A percentile compares a stretch with the other conserved stretches of the same genome.
These are phyloP conservation scores for Itoplectis maculator DNA, from an alignment of 2,888 invertebrate species.

Conservation along the genomic window DNA sequence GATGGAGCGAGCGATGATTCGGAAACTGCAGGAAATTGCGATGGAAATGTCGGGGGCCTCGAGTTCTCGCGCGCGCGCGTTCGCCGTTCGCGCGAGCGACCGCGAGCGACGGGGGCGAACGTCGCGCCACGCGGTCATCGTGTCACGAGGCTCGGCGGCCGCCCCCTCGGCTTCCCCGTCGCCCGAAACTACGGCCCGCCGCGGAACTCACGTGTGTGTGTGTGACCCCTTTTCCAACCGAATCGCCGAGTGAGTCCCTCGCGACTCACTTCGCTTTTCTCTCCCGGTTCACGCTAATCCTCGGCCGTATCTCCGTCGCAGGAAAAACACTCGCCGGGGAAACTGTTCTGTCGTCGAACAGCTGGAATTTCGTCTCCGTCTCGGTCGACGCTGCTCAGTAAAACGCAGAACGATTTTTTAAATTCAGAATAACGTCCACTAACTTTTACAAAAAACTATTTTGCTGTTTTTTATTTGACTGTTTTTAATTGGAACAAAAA, in stretches of 20 bases:
- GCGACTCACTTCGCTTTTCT: background rate
- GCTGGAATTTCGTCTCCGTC: no score
- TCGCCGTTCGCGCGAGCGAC: no score
- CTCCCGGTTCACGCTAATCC: background rate
- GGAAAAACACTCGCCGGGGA: background rate
- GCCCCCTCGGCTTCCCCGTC: background rate
- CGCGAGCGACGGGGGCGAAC: background rate
- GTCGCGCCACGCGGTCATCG: background rate
- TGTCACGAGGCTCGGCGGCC: background rate
- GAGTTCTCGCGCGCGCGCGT: slow-evolving; percentile 4
- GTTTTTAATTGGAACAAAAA: no score
- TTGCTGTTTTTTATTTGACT: no score
- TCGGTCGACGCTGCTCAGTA: no score
- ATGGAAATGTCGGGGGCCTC: slow-evolving; percentile 28
- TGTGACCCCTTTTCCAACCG: slow-evolving; percentile 38
- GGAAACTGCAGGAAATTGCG: slow-evolving; percentile 61
- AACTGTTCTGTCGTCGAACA: background rate
- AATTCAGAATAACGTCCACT: no score
- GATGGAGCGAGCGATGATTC: slow-evolving; percentile 35
- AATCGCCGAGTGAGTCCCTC: slow-evolving; percentile 2
- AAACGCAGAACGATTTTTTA: no score
- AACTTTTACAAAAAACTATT: no score
- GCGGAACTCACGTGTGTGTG: slow-evolving; percentile 17
- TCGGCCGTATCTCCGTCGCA: background rate
- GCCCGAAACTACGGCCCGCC: slow-evolving; percentile 10